A percentile compares a stretch with the other conserved stretches of the same genome.
Conservation (phyloP, 2,888 invertebrate genomes). For the Isotomurus palustris region DNA sequence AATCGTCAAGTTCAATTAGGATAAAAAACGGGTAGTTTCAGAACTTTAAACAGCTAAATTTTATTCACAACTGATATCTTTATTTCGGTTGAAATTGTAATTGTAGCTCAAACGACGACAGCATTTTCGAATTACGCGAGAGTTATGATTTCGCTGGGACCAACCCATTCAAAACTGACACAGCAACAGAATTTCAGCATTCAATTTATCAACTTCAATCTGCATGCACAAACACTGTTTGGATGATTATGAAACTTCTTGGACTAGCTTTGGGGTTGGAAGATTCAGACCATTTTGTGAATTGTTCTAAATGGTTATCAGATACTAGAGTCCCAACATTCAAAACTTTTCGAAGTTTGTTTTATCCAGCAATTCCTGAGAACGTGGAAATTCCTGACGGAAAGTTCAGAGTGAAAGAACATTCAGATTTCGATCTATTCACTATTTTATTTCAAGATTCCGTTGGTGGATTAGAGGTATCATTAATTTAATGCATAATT, state of each 20-base stretch:
- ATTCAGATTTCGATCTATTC: slow-evolving; percentile 48
- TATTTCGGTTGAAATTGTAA: too few species aligned
- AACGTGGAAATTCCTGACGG: slow-evolving; percentile 21
- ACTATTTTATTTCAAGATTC: slow-evolving; percentile 48
- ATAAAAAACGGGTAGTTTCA: too few species aligned
- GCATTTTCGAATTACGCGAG: slow-evolving; percentile 20
- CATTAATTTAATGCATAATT: neutral
- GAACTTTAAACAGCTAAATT: too few species aligned
- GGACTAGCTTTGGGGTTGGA: slow-evolving; percentile 16
- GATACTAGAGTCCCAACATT: slow-evolving; percentile 12
- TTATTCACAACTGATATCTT: too few species aligned
- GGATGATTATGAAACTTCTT: slow-evolving; percentile 8
- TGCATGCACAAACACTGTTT: slow-evolving; percentile 13
- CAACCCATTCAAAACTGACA: neutral
- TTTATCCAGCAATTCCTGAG: slow-evolving; percentile 43
- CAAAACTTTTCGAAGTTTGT: slow-evolving; percentile 40
- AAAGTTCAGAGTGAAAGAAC: slow-evolving; percentile 47
- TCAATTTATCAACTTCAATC: slow-evolving; percentile 10
- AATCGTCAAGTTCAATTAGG: too few species aligned
- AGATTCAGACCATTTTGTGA: slow-evolving; percentile 24
- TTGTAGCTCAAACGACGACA: too few species aligned
- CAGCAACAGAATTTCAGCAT: neutral
- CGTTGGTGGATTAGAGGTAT: slow-evolving; percentile 48
- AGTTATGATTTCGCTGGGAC: slow-evolving; percentile 17
- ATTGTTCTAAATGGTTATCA: slow-evolving; percentile 20